These are phyloP conservation scores for Rhynchophorus ferrugineus DNA, from an alignment of 1,140 invertebrate species.

Conservation along the genomic window DNA sequence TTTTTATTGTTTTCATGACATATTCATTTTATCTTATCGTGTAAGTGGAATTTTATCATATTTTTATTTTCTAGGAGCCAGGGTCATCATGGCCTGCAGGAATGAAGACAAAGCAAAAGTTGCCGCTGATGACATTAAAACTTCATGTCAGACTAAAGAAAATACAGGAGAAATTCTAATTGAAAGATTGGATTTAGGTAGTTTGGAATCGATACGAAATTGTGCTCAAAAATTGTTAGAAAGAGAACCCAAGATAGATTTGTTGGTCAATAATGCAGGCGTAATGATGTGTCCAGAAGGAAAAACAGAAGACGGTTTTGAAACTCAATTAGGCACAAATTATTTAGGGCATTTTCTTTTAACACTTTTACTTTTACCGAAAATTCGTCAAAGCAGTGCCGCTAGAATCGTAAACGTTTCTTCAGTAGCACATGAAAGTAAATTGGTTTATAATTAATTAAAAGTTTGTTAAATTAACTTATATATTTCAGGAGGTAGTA, in stretches of 20 bases:
- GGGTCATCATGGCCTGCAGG: slow-evolving; percentile 43
- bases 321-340: slow-evolving; percentile 70
- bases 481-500: slow-evolving; percentile 45
- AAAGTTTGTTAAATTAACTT: background rate
- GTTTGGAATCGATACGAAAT: slow-evolving; percentile 60
- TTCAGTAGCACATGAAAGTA: slow-evolving; percentile 49
- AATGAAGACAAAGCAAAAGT: slow-evolving; percentile 37
- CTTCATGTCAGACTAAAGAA: slow-evolving; percentile 39
- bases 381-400: slow-evolving; percentile 43
- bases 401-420: slow-evolving; percentile 58
- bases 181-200: slow-evolving; percentile 61
- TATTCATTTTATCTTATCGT: background rate
- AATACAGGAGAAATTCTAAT: slow-evolving; percentile 51
- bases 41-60: background rate
- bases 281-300: slow-evolving; percentile 61
- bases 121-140: slow-evolving; percentile 42
- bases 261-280: slow-evolving; percentile 78
- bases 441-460: slow-evolving; percentile 18
- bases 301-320: slow-evolving; percentile 70
- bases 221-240: slow-evolving; percentile 58
- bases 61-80: slow-evolving; percentile 35
- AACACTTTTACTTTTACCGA: slow-evolving; percentile 65
- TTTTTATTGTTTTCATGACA: background rate
- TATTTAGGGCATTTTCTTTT: slow-evolving; percentile 80
- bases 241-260: slow-evolving; percentile 54